These are phyloP conservation scores for Stegastes partitus DNA, from an alignment of 2,113 vertebrate species.

Conservation along the genomic window DNA sequence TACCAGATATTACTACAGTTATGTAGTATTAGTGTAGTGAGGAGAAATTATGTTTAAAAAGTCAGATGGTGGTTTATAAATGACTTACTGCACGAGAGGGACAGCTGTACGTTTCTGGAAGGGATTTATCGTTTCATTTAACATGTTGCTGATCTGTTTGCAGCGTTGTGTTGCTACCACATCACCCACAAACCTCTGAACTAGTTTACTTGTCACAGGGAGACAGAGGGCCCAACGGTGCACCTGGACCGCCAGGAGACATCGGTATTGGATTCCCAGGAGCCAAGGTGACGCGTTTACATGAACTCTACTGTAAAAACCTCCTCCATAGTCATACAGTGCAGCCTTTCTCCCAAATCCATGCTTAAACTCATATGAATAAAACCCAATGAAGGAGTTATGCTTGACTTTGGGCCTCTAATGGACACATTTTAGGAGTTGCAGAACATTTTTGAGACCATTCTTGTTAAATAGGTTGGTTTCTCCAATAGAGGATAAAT, in stretches of 20 bases:
- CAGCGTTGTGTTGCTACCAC: neutral
- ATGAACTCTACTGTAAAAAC: neutral
- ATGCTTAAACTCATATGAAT: neutral
- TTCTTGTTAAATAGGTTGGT: too few relatives aligned
- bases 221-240: slow-evolving; percentile 84
- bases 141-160: neutral
- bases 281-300: slow-evolving; percentile 85
- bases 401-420: too few relatives aligned
- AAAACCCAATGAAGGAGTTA: too few relatives aligned
- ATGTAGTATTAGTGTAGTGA: too few relatives aligned
- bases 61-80: too few relatives aligned
- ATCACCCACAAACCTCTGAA: neutral
- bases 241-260: slow-evolving; percentile 85
- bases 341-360: neutral
- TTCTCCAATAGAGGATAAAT: too few relatives aligned
- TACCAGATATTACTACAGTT: neutral
- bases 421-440: too few relatives aligned
- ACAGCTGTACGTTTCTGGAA: neutral
- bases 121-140: neutral
- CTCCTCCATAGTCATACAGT: neutral
- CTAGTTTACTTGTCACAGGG: slow-evolving; percentile 64
- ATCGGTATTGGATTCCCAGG: slow-evolving; percentile 89
- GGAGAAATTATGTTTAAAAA: too few relatives aligned
- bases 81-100: too few relatives aligned
- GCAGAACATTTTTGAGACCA: too few relatives aligned